phyloP scores from a whole-genome alignment of 2,113 vertebrate genomes.

The chimpanzee (Pan troglodytes) region NHGRI_mPanTro3-v2.1_pri NC_072411.2:90093001-90093500 shows the following conservation, averaged over 20 bases:
- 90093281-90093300: neutral
- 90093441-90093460: neutral
- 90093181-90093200: neutral
- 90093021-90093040: neutral
- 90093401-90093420: constrained; percentile 28
- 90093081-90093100: neutral
- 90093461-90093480: neutral
- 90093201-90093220: neutral
- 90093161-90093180: neutral
- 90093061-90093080: neutral
- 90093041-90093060: neutral
- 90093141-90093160: neutral
- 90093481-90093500: neutral
- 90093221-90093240: neutral
- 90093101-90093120: neutral
- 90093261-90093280: neutral
- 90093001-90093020: neutral
- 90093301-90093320: neutral
- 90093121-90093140: neutral
- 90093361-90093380: neutral
- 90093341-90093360: neutral
- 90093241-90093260: neutral
- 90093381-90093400: neutral
- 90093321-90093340: constrained; percentile 39
- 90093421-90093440: neutral